Conservation (phyloP, 23 tunicate species). For the Botrylloides violaceus region DNA sequence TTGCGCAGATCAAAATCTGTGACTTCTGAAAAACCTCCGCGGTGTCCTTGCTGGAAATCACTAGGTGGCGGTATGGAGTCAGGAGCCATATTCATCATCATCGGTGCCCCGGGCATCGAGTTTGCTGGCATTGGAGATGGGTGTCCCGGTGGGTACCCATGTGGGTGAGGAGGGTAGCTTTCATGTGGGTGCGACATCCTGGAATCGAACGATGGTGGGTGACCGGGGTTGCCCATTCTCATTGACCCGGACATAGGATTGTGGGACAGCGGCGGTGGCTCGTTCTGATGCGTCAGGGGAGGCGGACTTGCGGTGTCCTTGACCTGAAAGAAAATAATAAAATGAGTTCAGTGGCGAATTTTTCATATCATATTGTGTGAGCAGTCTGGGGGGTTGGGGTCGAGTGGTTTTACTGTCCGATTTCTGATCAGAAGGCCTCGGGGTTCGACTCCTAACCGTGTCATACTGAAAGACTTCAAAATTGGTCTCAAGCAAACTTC, state of each 20-base stretch:
- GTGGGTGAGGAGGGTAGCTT: slow-evolving; percentile 5
- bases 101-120: slow-evolving; percentile 27
- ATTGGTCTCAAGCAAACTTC: too few relatives aligned
- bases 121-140: slow-evolving; percentile 2
- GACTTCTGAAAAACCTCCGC: slow-evolving; percentile 8
- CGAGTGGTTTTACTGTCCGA: too few relatives aligned
- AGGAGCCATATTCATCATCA: slow-evolving; percentile 12
- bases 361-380: too few relatives aligned
- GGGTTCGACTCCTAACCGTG: too few relatives aligned
- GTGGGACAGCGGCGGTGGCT: slow-evolving; percentile 40
- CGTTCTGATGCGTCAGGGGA: slow-evolving; percentile 56
- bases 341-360: too few relatives aligned
- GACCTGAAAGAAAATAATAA: slow-evolving; percentile 42
- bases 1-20: slow-evolving; percentile 59
- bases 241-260: slow-evolving; percentile 37
- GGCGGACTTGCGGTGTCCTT: slow-evolving; percentile 82
- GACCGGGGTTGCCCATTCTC: slow-evolving; percentile 11
- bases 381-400: too few relatives aligned
- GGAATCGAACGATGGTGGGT: slow-evolving; percentile 15
- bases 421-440: too few relatives aligned
- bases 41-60: not conserved
- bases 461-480: too few relatives aligned
- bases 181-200: slow-evolving; percentile 13
- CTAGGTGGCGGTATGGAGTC: slow-evolving; percentile 17
- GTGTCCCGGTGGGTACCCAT: not conserved